Evolutionary conservation across 2,797 vertebrate species (phyloP), one percentile per base, ranked within the genome.

Genomic region (Antennarius maculatus): DNA sequence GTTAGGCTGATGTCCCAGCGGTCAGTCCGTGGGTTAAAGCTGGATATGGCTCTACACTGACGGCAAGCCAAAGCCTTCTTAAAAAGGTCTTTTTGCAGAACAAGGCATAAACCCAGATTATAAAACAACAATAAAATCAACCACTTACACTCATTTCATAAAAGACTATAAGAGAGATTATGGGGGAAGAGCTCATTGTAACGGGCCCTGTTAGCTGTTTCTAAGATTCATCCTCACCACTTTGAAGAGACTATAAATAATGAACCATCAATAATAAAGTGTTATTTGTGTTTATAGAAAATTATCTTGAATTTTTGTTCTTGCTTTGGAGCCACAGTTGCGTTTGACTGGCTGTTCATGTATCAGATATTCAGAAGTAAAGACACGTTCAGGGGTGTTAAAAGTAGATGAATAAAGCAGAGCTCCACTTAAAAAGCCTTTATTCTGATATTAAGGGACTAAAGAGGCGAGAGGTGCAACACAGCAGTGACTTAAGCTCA

Each of bases 21-120:
- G 76, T 70, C 78, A 71, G 68, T 64, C 75, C 51, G 56, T 70
- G 74, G 73, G 82, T 84, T 87, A 86, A 88, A 80, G 69, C 79
- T 68, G 72, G 61, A 86, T 79, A 77, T 63, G 12, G 54, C 71
- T 83, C 61, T 79, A 61, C 53, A 53, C 64, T 7, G 66, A 76
- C 53, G 60, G 41, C 66, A 41, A 63, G 57, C 62, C 72, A 90
- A 88, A 90, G 82, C 80, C 78, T 84, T 89, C 86, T 80, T 82
- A 85, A 86, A 86, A 83, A 78, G 37, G 81, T 82, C 79, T 88
- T 86, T 90, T 77, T 91, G 84, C 87, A 87, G 86, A 86, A 92
- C 91, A 93, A 93, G 86, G 83, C 85, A 92, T 94, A 94, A 94
- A 94, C 88, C 87, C 93, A 91, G 93, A 93, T 95, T 95, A 95